Percentiles rank a stretch among this genome's conserved stretches.
Conservation (phyloP, 2,113 vertebrate species). For the Odocoileus hemionus region DNA sequence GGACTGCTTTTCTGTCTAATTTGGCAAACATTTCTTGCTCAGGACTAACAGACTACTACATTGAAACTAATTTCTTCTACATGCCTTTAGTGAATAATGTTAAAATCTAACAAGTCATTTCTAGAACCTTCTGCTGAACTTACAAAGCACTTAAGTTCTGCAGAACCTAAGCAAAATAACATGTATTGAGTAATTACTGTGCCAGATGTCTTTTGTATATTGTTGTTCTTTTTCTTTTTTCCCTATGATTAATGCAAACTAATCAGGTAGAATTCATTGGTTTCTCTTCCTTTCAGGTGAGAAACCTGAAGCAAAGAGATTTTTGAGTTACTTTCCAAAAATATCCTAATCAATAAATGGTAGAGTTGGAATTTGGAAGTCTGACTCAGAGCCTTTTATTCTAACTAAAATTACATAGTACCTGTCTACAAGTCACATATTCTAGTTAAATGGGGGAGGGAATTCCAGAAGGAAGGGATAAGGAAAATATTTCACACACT, state of each 20-base stretch:
- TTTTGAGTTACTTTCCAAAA: background rate
- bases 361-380: background rate
- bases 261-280: background rate
- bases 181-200: background rate
- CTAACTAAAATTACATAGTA: background rate
- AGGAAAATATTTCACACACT: background rate
- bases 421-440: background rate
- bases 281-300: background rate
- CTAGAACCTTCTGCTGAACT: background rate
- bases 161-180: background rate
- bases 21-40: background rate
- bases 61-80: background rate
- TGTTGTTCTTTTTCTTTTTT: background rate
- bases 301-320: background rate
- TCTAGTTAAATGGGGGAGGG: background rate
- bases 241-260: background rate
- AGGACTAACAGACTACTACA: background rate
- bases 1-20: background rate
- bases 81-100: background rate
- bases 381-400: background rate
- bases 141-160: background rate
- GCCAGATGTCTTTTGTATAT: background rate
- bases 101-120: background rate
- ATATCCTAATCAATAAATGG: background rate
- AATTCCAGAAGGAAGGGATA: background rate